Percentiles rank a stretch among this genome's conserved stretches.
Evolutionary conservation across 2,113 vertebrate species (phyloP).

Genomic region (Lutjanus erythropterus): DNA sequence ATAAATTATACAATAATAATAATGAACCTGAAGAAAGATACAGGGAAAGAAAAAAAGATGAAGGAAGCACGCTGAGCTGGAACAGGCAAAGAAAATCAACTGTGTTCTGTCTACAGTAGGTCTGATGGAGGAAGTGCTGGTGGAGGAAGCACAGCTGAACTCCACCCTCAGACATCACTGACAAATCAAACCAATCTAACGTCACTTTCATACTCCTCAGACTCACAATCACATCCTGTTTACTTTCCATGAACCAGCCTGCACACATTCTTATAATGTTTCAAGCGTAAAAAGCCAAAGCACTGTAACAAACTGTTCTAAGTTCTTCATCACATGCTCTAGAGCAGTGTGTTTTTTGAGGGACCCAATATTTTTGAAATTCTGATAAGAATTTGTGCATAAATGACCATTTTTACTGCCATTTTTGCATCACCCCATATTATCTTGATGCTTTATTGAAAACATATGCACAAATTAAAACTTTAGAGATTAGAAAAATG

Average conservation of each 20-base stretch:
- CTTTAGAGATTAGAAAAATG: too few species aligned
- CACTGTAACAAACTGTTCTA: neutral
- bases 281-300: neutral
- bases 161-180: neutral
- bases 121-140: neutral
- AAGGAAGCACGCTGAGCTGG: neutral
- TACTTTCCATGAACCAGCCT: neutral
- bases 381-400: too few species aligned
- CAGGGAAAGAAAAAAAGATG: neutral
- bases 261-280: neutral
- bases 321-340: too few species aligned
- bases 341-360: too few species aligned
- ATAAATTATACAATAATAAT: too few species aligned
- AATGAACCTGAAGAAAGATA: neutral
- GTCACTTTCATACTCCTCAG: neutral
- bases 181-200: neutral
- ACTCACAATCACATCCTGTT: neutral
- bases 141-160: slow-evolving; percentile 1
- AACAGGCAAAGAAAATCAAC: neutral
- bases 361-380: too few species aligned
- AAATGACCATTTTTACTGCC: too few species aligned
- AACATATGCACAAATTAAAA: too few species aligned
- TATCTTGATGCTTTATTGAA: too few species aligned
- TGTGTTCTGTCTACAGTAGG: neutral
- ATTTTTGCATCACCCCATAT: too few species aligned